Evolutionary conservation across 2,113 vertebrate species (phyloP).

Genomic region (Calidris pugnax): DNA sequence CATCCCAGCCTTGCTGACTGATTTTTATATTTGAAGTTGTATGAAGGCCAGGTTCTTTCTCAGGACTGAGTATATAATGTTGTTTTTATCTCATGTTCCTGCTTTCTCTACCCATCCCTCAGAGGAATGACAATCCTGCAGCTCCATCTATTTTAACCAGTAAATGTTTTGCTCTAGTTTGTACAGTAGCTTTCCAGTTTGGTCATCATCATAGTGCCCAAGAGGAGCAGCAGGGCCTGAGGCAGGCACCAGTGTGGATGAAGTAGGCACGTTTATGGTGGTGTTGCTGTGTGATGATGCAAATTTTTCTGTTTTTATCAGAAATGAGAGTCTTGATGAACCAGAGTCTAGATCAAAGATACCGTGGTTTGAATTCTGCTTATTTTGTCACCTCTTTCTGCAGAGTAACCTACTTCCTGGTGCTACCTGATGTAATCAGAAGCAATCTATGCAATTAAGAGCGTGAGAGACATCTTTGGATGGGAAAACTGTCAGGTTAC

Average conservation of each 20-base stretch:
- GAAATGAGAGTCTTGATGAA: background rate
- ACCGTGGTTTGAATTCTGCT: background rate
- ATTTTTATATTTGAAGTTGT: background rate
- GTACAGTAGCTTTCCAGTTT: background rate
- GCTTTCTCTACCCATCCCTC: background rate
- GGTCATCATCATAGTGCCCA: background rate
- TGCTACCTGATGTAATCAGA: conserved; percentile 12
- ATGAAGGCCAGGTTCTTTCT: background rate
- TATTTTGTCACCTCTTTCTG: conserved; percentile 27
- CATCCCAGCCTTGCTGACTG: background rate
- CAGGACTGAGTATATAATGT: background rate
- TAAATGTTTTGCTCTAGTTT: background rate
- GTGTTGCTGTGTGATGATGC: background rate
- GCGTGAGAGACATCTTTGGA: conserved; percentile 9
- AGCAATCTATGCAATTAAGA: conserved; percentile 50
- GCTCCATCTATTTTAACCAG: background rate
- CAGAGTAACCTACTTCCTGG: conserved; percentile 49
- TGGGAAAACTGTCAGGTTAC: conserved; percentile 34
- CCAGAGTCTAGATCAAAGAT: conserved; percentile 33
- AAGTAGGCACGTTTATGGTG: background rate
- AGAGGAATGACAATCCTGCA: background rate
- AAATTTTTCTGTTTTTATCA: conserved; percentile 10
- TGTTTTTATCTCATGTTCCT: background rate
- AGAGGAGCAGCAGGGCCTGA: background rate
- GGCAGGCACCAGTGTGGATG: background rate